Conservation (phyloP, 2,113 vertebrate genomes). For the Salminus brasiliensis region DNA sequence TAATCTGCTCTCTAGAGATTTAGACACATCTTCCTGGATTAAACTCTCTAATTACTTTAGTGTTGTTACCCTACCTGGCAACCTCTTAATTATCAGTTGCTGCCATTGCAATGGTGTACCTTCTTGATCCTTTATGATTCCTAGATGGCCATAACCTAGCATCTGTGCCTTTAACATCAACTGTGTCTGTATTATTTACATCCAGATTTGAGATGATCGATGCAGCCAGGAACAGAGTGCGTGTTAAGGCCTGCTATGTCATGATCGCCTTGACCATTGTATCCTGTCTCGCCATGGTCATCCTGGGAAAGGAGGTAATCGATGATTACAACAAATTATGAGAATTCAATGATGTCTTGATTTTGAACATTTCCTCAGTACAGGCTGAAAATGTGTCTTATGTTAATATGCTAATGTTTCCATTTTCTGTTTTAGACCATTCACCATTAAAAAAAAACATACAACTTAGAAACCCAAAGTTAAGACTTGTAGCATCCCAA, state of each 20-base stretch:
- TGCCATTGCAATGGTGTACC: neutral
- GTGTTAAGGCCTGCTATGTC: conserved; percentile 83
- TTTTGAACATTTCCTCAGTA: too few species aligned
- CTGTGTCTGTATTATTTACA: conserved; percentile 23
- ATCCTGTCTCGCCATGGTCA: conserved; percentile 78
- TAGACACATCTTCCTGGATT: neutral
- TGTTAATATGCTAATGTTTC: too few species aligned
- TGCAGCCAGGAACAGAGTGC: conserved; percentile 81
- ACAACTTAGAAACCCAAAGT: too few species aligned
- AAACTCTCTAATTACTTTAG: neutral
- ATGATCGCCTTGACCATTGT: conserved; percentile 85
- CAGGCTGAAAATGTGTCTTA: too few species aligned
- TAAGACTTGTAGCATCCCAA: too few species aligned
- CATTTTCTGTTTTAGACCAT: too few species aligned
- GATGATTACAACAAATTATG: neutral
- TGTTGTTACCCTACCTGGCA: too few species aligned
- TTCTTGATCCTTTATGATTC: too few species aligned
- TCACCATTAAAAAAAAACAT: too few species aligned
- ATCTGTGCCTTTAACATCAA: neutral
- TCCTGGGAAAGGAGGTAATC: conserved; percentile 87
- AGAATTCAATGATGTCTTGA: neutral
- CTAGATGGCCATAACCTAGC: neutral
- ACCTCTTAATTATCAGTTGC: neutral
- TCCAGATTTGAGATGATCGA: conserved; percentile 84
- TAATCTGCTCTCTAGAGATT: neutral